Conservation (phyloP, 53 echinoderm and acorn worm species). For the Patiria pectinifera region DNA sequence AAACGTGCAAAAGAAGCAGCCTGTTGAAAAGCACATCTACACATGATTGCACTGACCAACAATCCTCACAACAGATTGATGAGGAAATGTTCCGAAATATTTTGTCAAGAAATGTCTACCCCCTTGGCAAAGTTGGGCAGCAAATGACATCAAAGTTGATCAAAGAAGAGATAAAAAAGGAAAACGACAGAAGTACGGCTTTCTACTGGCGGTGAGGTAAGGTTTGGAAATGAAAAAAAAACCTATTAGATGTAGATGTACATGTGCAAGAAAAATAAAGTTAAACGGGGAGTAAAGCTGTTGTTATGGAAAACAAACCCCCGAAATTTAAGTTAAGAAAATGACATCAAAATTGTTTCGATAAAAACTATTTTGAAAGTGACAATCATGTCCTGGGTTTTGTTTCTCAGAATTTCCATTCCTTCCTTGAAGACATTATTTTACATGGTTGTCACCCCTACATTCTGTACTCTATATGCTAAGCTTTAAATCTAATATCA, state of each 20-base stretch:
- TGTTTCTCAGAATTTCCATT: no score
- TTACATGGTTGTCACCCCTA: no score
- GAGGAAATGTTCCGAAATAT: no score
- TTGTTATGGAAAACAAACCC: no score
- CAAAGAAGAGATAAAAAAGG: constrained; percentile 7
- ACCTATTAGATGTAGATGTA: background rate
- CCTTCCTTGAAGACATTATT: no score
- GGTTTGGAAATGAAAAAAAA: background rate
- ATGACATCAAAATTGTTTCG: no score
- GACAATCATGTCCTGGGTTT: no score
- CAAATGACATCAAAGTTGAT: constrained; percentile 39
- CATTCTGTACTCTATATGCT: no score
- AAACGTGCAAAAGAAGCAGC: constrained; percentile 37
- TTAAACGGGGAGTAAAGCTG: background rate
- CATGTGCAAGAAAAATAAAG: constrained; percentile 6
- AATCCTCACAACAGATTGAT: constrained; percentile 21
- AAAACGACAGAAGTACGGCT: constrained; percentile 16
- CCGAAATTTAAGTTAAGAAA: no score
- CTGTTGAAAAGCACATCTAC: background rate
- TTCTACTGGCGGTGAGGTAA: constrained; percentile 31
- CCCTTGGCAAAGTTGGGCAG: constrained; percentile 42
- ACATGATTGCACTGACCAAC: constrained; percentile 38
- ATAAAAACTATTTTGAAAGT: no score
- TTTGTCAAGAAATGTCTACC: constrained; percentile 13
- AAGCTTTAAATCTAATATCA: no score